Conservation (phyloP, 2,888 invertebrate genomes). For the Tipula lateralis region DNA sequence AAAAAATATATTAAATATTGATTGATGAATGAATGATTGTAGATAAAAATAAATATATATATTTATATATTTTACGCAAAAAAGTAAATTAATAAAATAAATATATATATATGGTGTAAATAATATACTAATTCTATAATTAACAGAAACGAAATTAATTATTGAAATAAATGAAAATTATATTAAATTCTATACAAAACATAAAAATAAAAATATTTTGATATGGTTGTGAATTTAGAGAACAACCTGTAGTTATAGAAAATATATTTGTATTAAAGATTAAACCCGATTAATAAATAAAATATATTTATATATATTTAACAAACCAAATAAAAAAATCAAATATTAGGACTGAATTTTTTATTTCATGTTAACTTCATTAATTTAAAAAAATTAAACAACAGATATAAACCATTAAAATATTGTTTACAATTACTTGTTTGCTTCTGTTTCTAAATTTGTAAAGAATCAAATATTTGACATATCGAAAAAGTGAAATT, state of each 20-base stretch:
- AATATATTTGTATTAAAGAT: slow-evolving; percentile 13
- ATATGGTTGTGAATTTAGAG: slow-evolving; percentile 30
- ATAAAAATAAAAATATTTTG: slow-evolving; percentile 25
- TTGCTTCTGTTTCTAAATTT: neutral
- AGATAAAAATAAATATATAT: neutral
- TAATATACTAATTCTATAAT: slow-evolving; percentile 6
- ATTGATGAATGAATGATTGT: neutral
- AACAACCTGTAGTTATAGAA: slow-evolving; percentile 30
- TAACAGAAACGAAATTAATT: slow-evolving; percentile 7
- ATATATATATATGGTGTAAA: slow-evolving; percentile 12
- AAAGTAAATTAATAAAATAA: neutral
- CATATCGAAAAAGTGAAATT: neutral
- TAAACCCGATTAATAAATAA: neutral
- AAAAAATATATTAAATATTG: neutral
- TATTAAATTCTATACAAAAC: neutral
- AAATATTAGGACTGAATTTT: slow-evolving; percentile 19
- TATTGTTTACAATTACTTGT: neutral
- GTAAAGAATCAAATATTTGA: neutral
- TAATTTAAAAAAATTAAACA: neutral
- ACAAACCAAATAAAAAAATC: neutral
- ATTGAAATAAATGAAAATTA: neutral
- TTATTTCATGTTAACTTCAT: neutral
- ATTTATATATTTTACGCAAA: neutral
- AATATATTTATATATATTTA: neutral
- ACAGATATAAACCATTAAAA: neutral